These are phyloP conservation scores for Lethenteron reissneri DNA, from an alignment of 2,113 vertebrate species.

Conservation along the genomic window DNA sequence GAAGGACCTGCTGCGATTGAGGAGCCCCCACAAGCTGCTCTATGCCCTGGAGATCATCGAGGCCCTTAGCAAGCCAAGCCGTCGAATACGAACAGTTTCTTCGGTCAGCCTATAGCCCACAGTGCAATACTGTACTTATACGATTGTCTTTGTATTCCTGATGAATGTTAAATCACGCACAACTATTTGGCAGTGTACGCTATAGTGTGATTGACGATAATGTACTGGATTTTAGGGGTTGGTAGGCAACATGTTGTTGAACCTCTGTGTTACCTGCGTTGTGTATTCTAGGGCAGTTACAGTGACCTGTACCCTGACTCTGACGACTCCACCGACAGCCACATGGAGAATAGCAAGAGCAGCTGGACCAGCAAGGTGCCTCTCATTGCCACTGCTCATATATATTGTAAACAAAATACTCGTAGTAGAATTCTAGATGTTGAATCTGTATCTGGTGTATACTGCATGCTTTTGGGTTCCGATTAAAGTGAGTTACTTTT, in stretches of 20 bases:
- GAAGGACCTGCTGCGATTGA: constrained; percentile 85
- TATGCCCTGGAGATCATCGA: constrained; percentile 96
- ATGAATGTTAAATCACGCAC: too few relatives aligned
- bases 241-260: background rate
- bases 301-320: constrained; percentile 95
- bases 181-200: too few relatives aligned
- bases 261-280: background rate
- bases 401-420: too few relatives aligned
- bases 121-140: too few relatives aligned
- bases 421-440: too few relatives aligned
- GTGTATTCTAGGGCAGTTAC: constrained; percentile 58
- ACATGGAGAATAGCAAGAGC: constrained; percentile 98
- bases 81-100: constrained; percentile 77
- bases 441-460: too few relatives aligned
- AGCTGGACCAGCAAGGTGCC: constrained; percentile 95
- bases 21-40: constrained; percentile 84
- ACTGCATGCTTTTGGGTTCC: too few relatives aligned
- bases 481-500: background rate
- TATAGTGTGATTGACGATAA: background rate
- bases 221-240: background rate
- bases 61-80: constrained; percentile 81
- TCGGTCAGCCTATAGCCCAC: constrained; percentile 29
- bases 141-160: too few relatives aligned
- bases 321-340: constrained; percentile 90
- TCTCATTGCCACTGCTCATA: too few relatives aligned